Conservation (phyloP, 2,888 invertebrate species). For the Taphrorychus bicolor region DNA sequence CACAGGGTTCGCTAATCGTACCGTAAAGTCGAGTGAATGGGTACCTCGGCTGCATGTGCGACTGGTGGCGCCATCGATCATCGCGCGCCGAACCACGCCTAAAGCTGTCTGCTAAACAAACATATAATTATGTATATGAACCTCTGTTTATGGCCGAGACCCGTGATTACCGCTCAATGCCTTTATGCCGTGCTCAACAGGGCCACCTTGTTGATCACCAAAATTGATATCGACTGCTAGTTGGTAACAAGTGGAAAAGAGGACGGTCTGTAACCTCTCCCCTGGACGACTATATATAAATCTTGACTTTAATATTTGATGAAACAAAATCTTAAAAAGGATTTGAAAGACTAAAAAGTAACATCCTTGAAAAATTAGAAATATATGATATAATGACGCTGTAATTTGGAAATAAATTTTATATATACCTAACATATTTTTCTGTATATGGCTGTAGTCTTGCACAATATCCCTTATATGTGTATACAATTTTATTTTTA, state of each 20-base stretch:
- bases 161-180: conserved; percentile 38
- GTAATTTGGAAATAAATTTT: too few species aligned
- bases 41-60: conserved; percentile 42
- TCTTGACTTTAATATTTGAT: too few species aligned
- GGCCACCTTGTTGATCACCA: conserved; percentile 39
- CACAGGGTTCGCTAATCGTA: not conserved
- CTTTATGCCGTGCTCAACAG: conserved; percentile 35
- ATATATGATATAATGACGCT: too few species aligned
- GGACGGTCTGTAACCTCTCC: too few species aligned
- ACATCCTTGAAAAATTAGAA: too few species aligned
- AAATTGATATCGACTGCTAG: conserved; percentile 30
- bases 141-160: conserved; percentile 58
- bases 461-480: too few species aligned
- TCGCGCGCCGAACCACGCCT: conserved; percentile 58
- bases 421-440: too few species aligned
- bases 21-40: conserved; percentile 25
- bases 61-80: conserved; percentile 60
- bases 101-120: conserved; percentile 62
- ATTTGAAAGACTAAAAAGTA: too few species aligned
- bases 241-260: not conserved
- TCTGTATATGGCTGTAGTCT: too few species aligned
- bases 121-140: conserved; percentile 63
- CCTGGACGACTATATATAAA: too few species aligned
- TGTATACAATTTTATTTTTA: too few species aligned
- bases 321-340: too few species aligned